Evolutionary conservation across 2,113 vertebrate species (phyloP), one percentile per base, ranked within the genome.

Genomic region (Typhlomys cinereus): DNA sequence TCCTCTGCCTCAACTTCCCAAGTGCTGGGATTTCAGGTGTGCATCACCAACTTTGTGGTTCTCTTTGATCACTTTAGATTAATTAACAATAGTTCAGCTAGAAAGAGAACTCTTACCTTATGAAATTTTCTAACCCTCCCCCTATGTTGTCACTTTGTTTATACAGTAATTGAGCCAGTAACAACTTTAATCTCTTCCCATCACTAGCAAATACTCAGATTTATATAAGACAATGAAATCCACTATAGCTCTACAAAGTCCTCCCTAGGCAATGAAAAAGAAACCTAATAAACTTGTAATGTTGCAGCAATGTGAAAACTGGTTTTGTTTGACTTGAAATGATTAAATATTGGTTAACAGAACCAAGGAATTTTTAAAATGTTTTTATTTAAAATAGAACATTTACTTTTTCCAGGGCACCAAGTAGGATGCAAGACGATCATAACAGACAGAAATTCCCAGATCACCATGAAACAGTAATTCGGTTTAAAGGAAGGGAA

Each of bases 381-480:
- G 10, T 81, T 95, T 89, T 94, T 96, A 96, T 97, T 98, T 98
- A 98, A 97, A 98, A 98, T 95, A 97, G 97, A 98, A 97, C 98
- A 97, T 98, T 99, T 99, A 99, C 99, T 99, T 98, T 97, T 97
- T 98, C n/a, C 93, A 98, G 97, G 98, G 98, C 98, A 98, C 97
- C 97, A 97, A 98, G 97, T 90, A 98, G 97, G 97, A 97, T 95
- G 98, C 98, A 98, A 98, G 98, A 98, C 96, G 98, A 96, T 98
- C 96, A 96, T 97, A 98, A 98, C 98, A 98, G 98, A 98, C 98
- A 98, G 98, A 98, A 97, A 98, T 94, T 95, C 89, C 94, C 92
- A 95, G 97, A 96, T 96, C 93, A 97, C 98, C 97, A 98, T 96
- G 96, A 96, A 97, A 96, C 7, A 36, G 97, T 97, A 94, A 96